Base-by-base conservation (phyloP, 2,797 vertebrate genomes). In the Pantherophis vulpinus region DNA sequence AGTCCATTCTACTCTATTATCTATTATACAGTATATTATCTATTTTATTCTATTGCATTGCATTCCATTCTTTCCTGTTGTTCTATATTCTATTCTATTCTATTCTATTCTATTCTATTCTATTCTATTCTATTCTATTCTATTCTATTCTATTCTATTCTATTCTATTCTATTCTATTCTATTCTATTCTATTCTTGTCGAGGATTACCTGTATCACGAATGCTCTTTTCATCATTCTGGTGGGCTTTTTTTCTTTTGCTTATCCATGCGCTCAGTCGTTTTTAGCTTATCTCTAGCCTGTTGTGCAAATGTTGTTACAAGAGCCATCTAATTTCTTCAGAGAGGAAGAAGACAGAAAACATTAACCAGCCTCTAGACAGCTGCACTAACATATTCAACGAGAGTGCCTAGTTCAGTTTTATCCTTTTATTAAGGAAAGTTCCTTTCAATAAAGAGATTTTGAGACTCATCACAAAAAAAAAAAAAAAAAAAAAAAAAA, bases 381-480 rank as follows among this genome's bases (percentile, higher is more conserved):
- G 86, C 9, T 42, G 66, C 59, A 54, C 86, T 66, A 87, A 56
- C 37, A 60, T 47, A 29, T 74, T 74, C 11, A 16, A 7, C 20
- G 32, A 47, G n/a, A 14, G 4, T 12, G 16, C 1, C n/a, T 37
- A 5, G 25, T 20, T 90, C 89, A 87, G 37, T 63, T 59, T 87
- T 79, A n/a, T 32, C 3, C 25, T n/a, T n/a, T 79, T 25, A 16
- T 51, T 59, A 11, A 0, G 58, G 61, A 88, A 32, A 90, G 0
- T 1, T 29, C 93, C 0, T 23, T 92, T 93, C 37, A 93, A 90
- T 91, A 83, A 83, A 47, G 74, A 83, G 74, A 12, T 47, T 47
- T 83, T 93, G 94, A 96, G 87, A 0, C 42, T 12, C 60, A 7
- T 7, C 93, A 74, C 37, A 42, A 9, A 63, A 91, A 42, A 58